Base-by-base conservation (phyloP, 2,888 invertebrate species). In the Pegoplata infirma region DNA sequence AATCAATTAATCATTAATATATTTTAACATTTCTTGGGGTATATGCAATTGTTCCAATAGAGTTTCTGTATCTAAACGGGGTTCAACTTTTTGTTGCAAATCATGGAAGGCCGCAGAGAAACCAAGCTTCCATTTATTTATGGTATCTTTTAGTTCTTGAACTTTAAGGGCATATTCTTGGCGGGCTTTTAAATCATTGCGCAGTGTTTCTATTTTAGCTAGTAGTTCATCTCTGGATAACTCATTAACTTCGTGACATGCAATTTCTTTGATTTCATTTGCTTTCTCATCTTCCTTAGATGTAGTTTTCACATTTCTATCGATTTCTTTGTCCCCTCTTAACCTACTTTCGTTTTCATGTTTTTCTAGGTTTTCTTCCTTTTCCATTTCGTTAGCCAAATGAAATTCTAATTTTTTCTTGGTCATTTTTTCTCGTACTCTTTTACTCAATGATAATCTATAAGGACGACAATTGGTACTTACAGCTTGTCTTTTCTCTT, bases 111-210 rank as follows among this genome's bases (percentile, higher is more conserved):
- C 84, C 0, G 74, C 63, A 0, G 73, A 72, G 46, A 89, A 88
- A 0, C 83, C 89, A 10, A 44, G 76, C 19, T 78, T 82, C 88
- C 89, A 88, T 0, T 74, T 81, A 10, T 80, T 72, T 28, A 89
- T 86, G 0, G 83, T 76, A 0, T 66, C 10, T 44, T 82, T 72
- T 0, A 86, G 76, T 7, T 84, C 82, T n/a, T 77, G 25, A 0
- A 83, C 82, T 51, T 82, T 83, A 5, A 67, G 25, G 0, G 64
- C 49, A 28, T 84, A 83, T 1, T 74, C 68, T 56, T 75, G 56
- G 8, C 80, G 80, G 12, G 44, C 36, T 1, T 59, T 71, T 0
- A 88, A 73, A 2, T 84, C 81, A 0, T 58, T n/a, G 6, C 83
- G 85, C 17, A 66, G 28, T 61, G 53, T 25, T 69, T 58, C 59